Evolutionary conservation across 2,888 invertebrate species (phyloP).

Genomic region (Metopia argyrocephala): DNA sequence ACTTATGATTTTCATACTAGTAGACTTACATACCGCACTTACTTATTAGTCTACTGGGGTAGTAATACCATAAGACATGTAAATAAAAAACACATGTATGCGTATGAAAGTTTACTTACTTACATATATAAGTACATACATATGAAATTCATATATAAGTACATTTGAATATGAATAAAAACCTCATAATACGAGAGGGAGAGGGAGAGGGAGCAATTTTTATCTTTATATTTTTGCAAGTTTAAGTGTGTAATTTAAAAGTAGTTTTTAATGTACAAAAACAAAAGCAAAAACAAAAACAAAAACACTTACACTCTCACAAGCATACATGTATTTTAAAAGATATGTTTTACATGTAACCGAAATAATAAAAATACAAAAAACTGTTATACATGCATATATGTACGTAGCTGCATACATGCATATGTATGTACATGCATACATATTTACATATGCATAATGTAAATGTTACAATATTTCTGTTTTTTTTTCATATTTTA

Average conservation of each 20-base stretch:
- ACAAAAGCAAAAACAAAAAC: not conserved
- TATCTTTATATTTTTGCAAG: constrained; percentile 10
- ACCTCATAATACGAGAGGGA: too few species aligned
- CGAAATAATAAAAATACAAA: too few species aligned
- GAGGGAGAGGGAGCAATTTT: not conserved
- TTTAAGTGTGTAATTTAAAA: constrained; percentile 48
- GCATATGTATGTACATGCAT: not conserved
- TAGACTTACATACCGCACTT: too few species aligned
- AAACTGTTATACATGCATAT: not conserved
- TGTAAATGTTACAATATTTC: constrained; percentile 1
- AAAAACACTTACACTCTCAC: not conserved
- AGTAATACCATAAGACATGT: too few species aligned
- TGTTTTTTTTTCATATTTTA: not conserved
- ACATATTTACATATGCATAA: not conserved
- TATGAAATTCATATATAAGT: too few species aligned
- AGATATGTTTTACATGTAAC: too few species aligned
- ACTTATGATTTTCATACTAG: too few species aligned
- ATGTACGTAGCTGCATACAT: not conserved
- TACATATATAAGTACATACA: too few species aligned
- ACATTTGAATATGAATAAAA: too few species aligned
- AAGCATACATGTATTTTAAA: not conserved
- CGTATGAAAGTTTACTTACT: too few species aligned
- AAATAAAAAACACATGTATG: too few species aligned
- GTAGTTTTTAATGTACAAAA: constrained; percentile 36
- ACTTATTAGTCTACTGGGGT: too few species aligned